Evolutionary conservation across 2,888 invertebrate genomes (phyloP).

Genomic region (Spialia ferax): DNA sequence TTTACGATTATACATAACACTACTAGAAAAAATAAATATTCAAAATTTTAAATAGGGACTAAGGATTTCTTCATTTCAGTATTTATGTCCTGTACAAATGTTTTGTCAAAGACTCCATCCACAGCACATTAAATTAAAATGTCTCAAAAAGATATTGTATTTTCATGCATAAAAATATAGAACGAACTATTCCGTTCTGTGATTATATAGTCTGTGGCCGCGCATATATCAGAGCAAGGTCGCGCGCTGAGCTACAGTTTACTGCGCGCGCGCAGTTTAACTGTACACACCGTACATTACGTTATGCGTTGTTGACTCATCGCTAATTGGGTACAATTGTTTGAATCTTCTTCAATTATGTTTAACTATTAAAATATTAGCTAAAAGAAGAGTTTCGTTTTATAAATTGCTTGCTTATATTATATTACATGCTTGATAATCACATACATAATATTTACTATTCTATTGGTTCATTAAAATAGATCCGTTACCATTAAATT

Average conservation of each 20-base stretch:
- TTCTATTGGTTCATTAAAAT: no score
- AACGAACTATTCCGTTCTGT: not conserved
- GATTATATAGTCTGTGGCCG: conserved; percentile 55
- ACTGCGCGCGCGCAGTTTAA: conserved; percentile 49
- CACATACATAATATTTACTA: no score
- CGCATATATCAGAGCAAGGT: conserved; percentile 74
- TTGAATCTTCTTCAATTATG: no score
- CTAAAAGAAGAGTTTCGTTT: no score
- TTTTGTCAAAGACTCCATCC: not conserved
- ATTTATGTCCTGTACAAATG: not conserved
- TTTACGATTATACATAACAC: not conserved
- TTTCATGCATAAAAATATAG: not conserved
- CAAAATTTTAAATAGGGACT: no score
- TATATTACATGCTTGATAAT: no score
- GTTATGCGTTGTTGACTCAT: conserved; percentile 52
- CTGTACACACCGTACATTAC: conserved; percentile 64
- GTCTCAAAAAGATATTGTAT: not conserved
- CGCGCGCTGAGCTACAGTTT: conserved; percentile 53
- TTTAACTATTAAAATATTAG: no score
- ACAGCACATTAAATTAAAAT: not conserved
- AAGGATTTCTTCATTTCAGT: not conserved
- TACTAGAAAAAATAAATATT: not conserved
- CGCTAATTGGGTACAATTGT: conserved; percentile 32
- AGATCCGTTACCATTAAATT: no score
- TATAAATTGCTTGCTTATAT: no score